Base-by-base conservation (phyloP, 35 echinoderm and acorn worm species). In the Hemicentrotus pulcherrimus region DNA sequence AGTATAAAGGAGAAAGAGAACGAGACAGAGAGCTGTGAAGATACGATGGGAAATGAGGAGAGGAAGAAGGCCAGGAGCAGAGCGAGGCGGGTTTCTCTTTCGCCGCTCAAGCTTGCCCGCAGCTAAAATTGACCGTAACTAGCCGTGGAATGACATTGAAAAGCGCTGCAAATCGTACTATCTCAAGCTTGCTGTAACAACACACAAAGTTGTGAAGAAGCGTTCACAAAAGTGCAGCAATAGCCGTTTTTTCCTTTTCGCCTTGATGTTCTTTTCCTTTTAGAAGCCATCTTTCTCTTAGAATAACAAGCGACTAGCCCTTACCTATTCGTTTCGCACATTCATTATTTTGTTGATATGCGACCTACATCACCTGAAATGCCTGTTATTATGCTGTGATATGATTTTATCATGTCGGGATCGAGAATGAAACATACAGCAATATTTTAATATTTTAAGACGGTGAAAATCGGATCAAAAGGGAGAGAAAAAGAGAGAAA, bases 51-150 rank as follows among this genome's bases (percentile, higher is more conserved):
- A 12, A 32, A 90, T 18, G n/a, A 24, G 32, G 88, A 32, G 9
- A 14, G 11, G n/a, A 41, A 90, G 88, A 90, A 45, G 88, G 31
- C 12, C 32, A 90, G 32, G 32, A 41, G 61, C 24, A 89, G 32
- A 89, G 87, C 22, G 87, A 41, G 22, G 24, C 61, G 61, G 24
- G 61, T 28, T 19, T 24, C 19, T 4, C 65, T 22, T 78, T 78
- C 65, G 2, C 65, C 65, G 65, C 65, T 18, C 65, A 41, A 90
- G 14, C 32, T 90, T 47, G 88, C 88, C 88, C 46, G 32, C 32
- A 47, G 88, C 88, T 45, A 90, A 90, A 90, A 90, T 90, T 90
- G 88, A 90, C 88, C 88, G 88, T 45, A 90, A 24, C 88, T 90
- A 47, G 8, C 31, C 31, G 18, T 90, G 46, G 46, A 90, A 90